Evolutionary conservation across 1,140 invertebrate species (phyloP), one percentile per base, ranked within the genome.

Genomic region (Sinonovacula constricta): DNA sequence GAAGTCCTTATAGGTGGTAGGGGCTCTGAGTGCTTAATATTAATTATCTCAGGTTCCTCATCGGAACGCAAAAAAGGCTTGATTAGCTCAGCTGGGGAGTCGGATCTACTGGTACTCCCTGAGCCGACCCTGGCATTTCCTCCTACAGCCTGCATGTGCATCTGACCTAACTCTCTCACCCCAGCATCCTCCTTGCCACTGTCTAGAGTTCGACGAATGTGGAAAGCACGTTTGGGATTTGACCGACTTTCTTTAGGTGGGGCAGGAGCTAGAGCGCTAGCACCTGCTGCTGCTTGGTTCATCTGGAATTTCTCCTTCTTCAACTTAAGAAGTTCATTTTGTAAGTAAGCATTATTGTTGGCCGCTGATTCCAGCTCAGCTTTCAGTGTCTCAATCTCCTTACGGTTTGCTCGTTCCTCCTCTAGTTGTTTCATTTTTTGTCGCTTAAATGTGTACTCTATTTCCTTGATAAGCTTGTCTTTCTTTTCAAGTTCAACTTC

Each of bases 311-410:
- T 78, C 18, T 78, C 67, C 68, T 53, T 69, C 34, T 88, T 89
- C 34, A 83, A 54, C 57, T 81, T 84, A 60, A 86, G 83, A 36
- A 89, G 70, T 72, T 89, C 83, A 54, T 86, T 85, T 60, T 86
- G 87, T 26, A 88, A 83, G 63, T 86, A 85, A 15, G 86, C 88
- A 62, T 86, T 85, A 59, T 80, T 86, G 66, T 84, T 83, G 49
- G 84, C 78, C 67, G 88, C 87, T 18, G 82, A 81, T 53, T 89
- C 87, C 51, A 87, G 67, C 49, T 89, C 85, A 7, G 84, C 81
- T 34, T 78, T 56, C 5, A 87, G 68, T 15, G 71, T 51, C 33
- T 83, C 83, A 45, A 88, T 76, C 24, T 69, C 68, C 54, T 82
- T 71, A 39, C 77, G 74, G 22, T 81, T 82, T 45, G 57, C 24